Evolutionary conservation across 2,888 invertebrate genomes (phyloP), one percentile per base, ranked within the genome.

Genomic region (Hypolimnas misippus): DNA sequence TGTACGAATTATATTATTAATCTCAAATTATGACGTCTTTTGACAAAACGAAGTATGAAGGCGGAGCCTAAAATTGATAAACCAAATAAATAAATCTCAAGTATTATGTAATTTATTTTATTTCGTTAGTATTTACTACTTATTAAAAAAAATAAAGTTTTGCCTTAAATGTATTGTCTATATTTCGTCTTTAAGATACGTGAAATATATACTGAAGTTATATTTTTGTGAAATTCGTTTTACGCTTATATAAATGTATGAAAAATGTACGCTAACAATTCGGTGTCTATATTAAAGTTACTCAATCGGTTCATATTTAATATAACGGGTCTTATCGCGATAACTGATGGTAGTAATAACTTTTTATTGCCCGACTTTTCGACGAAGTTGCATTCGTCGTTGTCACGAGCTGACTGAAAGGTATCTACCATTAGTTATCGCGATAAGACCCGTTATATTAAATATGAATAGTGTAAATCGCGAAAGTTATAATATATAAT

Each of bases 181-280:
- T 49, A 49, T 49, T 49, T 49, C 29, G 25, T 49, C 14, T 49
- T 49, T 14, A 29, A 14, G 49, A n/a, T 29, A 14, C n/a, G n/a
- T 49, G 25, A 17, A 42, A 42, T 42, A 58, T 58, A 42, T 50
- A 57, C 17, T 16, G 29, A 38, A 46, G 10, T 10, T 49, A 49
- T 60, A 54, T 60, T 38, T 59, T 54, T 53, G 46, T 60, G 54
- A 29, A 46, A 29, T 59, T 46, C 14, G 46, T 53, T 60, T 29
- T 46, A 49, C 42, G 42, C 42, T 49, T 49, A 49, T 14, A 29
- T 14, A 49, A 29, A 29, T 49, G 49, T 49, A 16, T 49, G 29
- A 3, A 49, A 17, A 21, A 3, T 29, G 14, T 29, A 49, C 19
- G 10, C 25, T 49, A 49, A 29, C 25, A 49, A n/a, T 10, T 49